Base-by-base conservation (phyloP, 2,888 invertebrate species). In the Cheilosia scutellata region DNA sequence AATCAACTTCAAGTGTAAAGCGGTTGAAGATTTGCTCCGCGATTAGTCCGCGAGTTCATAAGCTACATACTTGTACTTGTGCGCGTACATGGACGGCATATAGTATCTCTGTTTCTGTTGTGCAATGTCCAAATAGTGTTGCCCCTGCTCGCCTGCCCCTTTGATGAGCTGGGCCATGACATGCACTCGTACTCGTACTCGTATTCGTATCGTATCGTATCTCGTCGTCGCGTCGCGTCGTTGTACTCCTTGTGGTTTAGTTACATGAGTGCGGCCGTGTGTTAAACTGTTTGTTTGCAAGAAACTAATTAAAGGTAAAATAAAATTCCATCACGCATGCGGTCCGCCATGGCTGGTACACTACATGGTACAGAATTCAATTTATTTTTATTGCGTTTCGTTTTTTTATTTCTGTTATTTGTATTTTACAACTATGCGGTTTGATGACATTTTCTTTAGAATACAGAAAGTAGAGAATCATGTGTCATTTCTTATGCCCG, bases 291-390 rank as follows among this genome's bases (percentile, higher is more conserved):
- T 20, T 42, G 47, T 37, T 42, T 58, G 53, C 55, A 65, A 58
- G 65, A 65, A 68, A 68, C 53, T 80, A 75, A 74, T 74, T 80
- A 80, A 80, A 80, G 74, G 72, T 80, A 74, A 66, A 72, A 70
- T 80, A 62, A 68, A 80, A 80, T 80, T 80, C 80, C 80, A 63
- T 75, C 80, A 80, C 80, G 80, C 80, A 80, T 74, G 62, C 62
- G 66, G 66, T 75, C 60, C 71, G 20, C 51, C 49, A 37, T 9
- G 37, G 37, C 37, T 11, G 37, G 11, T 55, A n/a, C 29, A 27
- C 29, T 27, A 53, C 76, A 68, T 60, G 76, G n/a, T 29, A 57
- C 78, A 70, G 70, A 78, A 78, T 49, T 77, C 55, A 77, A 70
- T 77, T 78, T 78, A 71, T 78, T 78, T 78, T 78, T 78, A 62